Base-by-base conservation (phyloP, 2,113 vertebrate species). In the Apus apus region DNA sequence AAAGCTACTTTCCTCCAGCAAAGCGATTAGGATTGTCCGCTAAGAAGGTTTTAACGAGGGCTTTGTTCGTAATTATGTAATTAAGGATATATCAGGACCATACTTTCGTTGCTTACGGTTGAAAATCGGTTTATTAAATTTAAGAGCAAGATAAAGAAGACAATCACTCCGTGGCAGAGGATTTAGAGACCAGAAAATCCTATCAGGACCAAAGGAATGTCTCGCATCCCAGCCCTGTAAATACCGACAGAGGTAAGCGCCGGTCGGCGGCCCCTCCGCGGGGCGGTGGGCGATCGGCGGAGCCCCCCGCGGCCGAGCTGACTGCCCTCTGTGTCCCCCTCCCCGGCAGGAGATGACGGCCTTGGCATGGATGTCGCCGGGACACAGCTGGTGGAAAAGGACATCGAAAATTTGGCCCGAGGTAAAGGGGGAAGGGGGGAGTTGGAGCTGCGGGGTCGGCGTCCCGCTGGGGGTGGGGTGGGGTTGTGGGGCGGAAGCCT, bases 351-450 rank as follows among this genome's bases (percentile, higher is more conserved):
- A 6, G 99, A 99, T 77, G 99, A 99, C 43, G 97, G 97, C 80
- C 97, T 99, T 64, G 95, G 98, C 95, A 98, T 98, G 91, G 98
- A 99, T 85, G 98, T 98, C 92, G 96, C 98, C 34, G 98, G 97
- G 96, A 98, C 99, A 61, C 98, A 97, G 66, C 92, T 98, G 89
- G 79, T 98, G 80, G 98, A 99, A 65, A 99, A 99, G 93, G 98
- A 99, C 78, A 98, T 99, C 73, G 99, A 99, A 96, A 99, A 98
- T 94, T 97, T 99, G 98, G 99, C 99, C 29, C 99, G 99, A 99
- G 99, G 99, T 99, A 95, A 97, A 98, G 71, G 5, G 8, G 54
- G 43, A 45, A 12, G 40, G 40, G 40, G 40, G 9, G 9, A 40
- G 40, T 10, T 9, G 40, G 40, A 72, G 57, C 21, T 18, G 58